A percentile compares a stretch with the other conserved stretches of the same genome.
phyloP scores from a whole-genome alignment of 2,113 vertebrate genomes.

The Cochlearius cochlearius region DNA sequence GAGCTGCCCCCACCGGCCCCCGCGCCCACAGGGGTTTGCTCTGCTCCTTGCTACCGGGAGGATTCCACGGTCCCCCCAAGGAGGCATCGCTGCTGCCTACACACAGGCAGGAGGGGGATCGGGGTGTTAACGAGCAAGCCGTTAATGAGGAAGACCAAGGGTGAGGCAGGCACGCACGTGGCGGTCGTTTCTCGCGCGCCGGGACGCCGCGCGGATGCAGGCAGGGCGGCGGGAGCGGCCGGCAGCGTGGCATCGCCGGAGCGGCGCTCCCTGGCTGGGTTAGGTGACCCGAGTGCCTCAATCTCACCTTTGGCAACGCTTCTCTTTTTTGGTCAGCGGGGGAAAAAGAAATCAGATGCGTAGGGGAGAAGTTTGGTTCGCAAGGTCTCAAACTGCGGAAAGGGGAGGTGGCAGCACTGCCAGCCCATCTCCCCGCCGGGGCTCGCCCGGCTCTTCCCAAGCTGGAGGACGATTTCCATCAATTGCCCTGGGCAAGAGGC shows the following conservation, averaged over 20 bases:
- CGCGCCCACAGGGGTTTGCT: background rate
- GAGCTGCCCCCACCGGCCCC: background rate
- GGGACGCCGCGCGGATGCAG: fast-evolving
- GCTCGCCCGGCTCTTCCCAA: background rate
- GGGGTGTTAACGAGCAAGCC: background rate
- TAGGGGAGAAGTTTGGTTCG: background rate
- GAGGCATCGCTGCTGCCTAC: background rate
- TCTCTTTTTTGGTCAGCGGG: background rate
- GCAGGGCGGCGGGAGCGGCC: background rate
- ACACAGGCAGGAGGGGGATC: background rate
- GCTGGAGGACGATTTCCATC: background rate
- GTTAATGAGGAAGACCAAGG: background rate
- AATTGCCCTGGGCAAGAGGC: background rate
- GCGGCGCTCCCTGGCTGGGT: fast-evolving
- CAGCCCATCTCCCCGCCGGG: background rate
- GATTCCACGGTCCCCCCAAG: background rate
- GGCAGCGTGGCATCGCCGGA: background rate
- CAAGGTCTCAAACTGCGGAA: background rate
- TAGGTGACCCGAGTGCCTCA: background rate
- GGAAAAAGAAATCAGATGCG: too few relatives aligned
- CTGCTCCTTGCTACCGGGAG: fast-evolving
- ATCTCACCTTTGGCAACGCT: background rate
- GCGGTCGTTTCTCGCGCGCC: fast-evolving
- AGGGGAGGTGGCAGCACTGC: background rate
- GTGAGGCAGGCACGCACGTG: background rate